These are phyloP conservation scores for Panonychus citri DNA, from an alignment of 1,140 invertebrate genomes.

Conservation along the genomic window DNA sequence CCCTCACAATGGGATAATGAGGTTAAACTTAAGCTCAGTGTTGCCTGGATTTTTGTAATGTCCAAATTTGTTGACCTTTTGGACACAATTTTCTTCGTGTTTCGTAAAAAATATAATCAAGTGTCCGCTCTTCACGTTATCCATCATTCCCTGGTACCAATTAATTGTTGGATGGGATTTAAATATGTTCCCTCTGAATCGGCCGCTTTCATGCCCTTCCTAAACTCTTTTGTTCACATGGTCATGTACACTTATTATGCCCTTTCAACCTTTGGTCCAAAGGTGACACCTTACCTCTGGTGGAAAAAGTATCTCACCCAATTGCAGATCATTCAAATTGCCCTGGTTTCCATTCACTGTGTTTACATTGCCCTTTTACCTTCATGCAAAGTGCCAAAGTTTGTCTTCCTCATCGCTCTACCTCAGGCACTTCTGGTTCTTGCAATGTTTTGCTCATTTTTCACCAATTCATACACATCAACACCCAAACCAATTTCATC, in stretches of 20 bases:
- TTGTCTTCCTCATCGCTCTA: neutral
- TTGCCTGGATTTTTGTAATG: slow-evolving; percentile 25
- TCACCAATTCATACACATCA: slow-evolving; percentile 4
- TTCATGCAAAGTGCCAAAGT: neutral
- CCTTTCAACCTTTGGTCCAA: slow-evolving; percentile 28
- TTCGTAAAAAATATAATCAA: slow-evolving; percentile 73
- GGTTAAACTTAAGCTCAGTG: neutral
- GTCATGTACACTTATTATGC: slow-evolving; percentile 34
- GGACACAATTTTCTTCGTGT: slow-evolving; percentile 42
- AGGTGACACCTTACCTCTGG: slow-evolving; percentile 29
- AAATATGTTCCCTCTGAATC: neutral
- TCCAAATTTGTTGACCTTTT: slow-evolving; percentile 18
- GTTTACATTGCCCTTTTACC: neutral
- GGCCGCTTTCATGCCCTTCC: slow-evolving; percentile 16
- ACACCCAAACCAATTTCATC: neutral
- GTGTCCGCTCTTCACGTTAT: slow-evolving; percentile 77
- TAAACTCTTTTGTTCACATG: slow-evolving; percentile 36
- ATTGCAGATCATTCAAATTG: slow-evolving; percentile 26
- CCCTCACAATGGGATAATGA: slow-evolving; percentile 9
- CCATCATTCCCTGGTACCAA: slow-evolving; percentile 85
- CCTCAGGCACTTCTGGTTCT: slow-evolving; percentile 1
- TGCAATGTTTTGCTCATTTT: slow-evolving; percentile 6
- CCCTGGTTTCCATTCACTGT: slow-evolving; percentile 21
- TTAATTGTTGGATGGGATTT: slow-evolving; percentile 25
- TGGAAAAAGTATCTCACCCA: slow-evolving; percentile 34